Percentiles rank a stretch among this genome's conserved stretches.
phyloP scores from a whole-genome alignment of 2,797 vertebrate genomes.

The Mareca strepera region DNA sequence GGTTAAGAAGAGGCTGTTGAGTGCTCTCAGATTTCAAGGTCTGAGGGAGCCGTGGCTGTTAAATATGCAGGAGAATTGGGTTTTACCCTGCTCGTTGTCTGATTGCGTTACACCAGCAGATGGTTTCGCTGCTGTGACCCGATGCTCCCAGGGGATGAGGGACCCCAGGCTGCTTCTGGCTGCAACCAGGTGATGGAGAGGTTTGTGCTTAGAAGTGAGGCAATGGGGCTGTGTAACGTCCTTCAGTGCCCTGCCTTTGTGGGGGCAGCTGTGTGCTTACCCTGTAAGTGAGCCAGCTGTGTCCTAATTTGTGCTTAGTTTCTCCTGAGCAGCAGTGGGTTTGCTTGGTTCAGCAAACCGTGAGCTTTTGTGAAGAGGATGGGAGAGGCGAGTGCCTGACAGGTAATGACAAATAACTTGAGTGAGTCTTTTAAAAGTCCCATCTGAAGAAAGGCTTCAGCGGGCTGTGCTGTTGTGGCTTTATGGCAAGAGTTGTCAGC shows the following conservation, averaged over 20 bases:
- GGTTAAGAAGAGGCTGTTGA: not conserved
- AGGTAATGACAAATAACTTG: not conserved
- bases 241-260: accelerated
- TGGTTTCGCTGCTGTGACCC: accelerated
- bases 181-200: not conserved
- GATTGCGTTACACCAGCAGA: accelerated
- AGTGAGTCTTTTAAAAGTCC: accelerated
- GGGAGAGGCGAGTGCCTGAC: not conserved
- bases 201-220: accelerated
- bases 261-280: accelerated
- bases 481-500: accelerated
- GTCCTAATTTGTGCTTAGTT: accelerated
- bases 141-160: not conserved
- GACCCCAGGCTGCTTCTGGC: accelerated
- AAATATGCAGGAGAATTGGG: accelerated
- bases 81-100: accelerated
- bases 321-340: accelerated
- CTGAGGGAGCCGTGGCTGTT: accelerated
- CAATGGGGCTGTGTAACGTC: too few species aligned
- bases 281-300: not conserved
- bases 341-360: accelerated
- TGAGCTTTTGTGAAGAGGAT: too few species aligned
- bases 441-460: accelerated
- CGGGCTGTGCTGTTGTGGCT: not conserved
- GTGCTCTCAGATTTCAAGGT: accelerated